phyloP scores from a whole-genome alignment of 2,888 invertebrate genomes.

The Chelonus formosanus region DNA sequence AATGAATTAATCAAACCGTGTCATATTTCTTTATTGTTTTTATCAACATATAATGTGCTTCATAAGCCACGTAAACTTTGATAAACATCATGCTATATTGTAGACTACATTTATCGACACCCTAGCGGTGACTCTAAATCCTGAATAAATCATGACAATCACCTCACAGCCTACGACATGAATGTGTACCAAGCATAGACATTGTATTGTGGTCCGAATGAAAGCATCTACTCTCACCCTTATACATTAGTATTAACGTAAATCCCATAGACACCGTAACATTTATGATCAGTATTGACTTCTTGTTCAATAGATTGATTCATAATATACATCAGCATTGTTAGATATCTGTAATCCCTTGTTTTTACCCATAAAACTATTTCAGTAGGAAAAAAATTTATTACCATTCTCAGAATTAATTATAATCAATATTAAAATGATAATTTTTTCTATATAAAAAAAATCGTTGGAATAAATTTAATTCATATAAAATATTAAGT shows the following conservation, averaged over 20 bases:
- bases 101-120: slow-evolving; percentile 6
- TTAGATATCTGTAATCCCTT: no score
- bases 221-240: slow-evolving; percentile 8
- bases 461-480: no score
- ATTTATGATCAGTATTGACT: slow-evolving; percentile 14
- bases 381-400: no score
- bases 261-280: slow-evolving; percentile 7
- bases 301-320: not conserved
- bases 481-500: no score
- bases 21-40: no score
- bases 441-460: no score
- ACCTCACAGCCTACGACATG: slow-evolving; percentile 15
- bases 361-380: no score
- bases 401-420: no score
- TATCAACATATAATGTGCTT: no score
- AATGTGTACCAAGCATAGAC: not conserved
- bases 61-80: not conserved
- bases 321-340: no score
- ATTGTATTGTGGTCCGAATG: not conserved
- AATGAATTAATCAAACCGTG: no score
- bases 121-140: slow-evolving; percentile 15
- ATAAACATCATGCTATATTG: not conserved
- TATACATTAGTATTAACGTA: slow-evolving; percentile 10
- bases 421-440: no score
- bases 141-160: slow-evolving; percentile 27